A percentile compares a stretch with the other conserved stretches of the same genome.
These are phyloP conservation scores for Chorisops tibialis DNA, from an alignment of 2,888 invertebrate genomes.

Conservation along the genomic window DNA sequence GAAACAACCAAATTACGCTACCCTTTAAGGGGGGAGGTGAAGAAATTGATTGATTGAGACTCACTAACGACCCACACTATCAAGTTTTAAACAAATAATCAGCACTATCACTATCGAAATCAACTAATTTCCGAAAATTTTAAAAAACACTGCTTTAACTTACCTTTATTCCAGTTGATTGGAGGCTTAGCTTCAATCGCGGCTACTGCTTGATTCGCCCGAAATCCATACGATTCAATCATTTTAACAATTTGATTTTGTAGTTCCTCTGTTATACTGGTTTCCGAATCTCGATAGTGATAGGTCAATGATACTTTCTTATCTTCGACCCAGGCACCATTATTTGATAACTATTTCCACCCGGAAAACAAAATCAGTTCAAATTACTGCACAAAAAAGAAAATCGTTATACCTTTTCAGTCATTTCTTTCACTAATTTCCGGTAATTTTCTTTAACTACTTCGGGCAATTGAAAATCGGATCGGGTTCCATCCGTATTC, in stretches of 20 bases:
- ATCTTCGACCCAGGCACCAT: conserved; percentile 75
- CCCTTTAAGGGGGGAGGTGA: too few relatives aligned
- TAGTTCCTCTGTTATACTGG: conserved; percentile 45
- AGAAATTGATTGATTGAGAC: too few relatives aligned
- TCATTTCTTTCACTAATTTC: conserved; percentile 61
- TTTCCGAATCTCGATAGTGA: conserved; percentile 67
- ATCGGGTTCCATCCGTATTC: conserved; percentile 68
- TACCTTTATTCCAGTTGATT: conserved; percentile 72
- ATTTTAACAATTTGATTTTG: conserved; percentile 59
- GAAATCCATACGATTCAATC: conserved; percentile 63
- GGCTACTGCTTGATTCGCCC: conserved; percentile 64
- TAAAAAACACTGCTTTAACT: too few relatives aligned
- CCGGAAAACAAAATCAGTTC: conserved; percentile 1
- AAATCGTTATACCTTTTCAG: conserved; percentile 54
- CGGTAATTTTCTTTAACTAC: conserved; percentile 63
- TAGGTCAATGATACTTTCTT: conserved; percentile 69
- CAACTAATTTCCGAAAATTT: too few relatives aligned
- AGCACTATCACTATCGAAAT: too few relatives aligned
- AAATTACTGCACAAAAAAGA: conserved; percentile 34
- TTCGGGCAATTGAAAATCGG: conserved; percentile 67
- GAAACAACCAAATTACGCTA: too few relatives aligned
- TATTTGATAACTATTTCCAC: conserved; percentile 37
- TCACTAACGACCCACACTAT: too few relatives aligned
- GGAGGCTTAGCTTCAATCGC: conserved; percentile 76
- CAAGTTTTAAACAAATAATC: too few relatives aligned